Base-by-base conservation (phyloP, 2,797 vertebrate species). In the Smutsia temminckii region DNA sequence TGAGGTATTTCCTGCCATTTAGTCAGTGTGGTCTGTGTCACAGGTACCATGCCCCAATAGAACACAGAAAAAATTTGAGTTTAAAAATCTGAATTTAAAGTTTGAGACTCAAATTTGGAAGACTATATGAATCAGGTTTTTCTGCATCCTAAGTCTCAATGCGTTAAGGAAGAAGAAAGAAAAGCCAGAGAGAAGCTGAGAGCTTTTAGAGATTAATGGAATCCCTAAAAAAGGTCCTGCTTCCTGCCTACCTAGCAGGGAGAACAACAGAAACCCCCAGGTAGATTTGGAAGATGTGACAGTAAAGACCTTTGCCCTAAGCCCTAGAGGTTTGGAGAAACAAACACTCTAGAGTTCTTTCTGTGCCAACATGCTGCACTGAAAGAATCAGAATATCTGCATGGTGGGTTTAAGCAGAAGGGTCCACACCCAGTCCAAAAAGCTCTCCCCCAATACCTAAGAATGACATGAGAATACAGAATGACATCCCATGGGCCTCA, bases 81-180 rank as follows among this genome's bases (percentile, higher is more conserved):
- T 94, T 79, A 66, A 75, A 95, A 96, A 92, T 8, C 8, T 83
- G 29, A 97, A 89, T 64, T 75, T 68, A 92, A 59, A 72, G 64
- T 94, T 97, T 85, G 88, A 91, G 29, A 95, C 8, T 68, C 85
- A 88, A 88, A 71, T 68, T 37, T 87, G n/a, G 40, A 93, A 92
- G 80, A 81, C 23, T 85, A 80, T 34, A 77, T 53, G 14, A 3
- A 86, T 37, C 20, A 68, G 29, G 8, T 34, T 64, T 91, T 88
- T 89, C 49, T 42, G 10, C n/a, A 92, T 49, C 20, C 23, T 87
- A 94, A 89, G 32, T 89, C 69, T 92, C 80, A 90, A 29, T 8
- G 91, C 49, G 40, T 74, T 49, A 86, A 23, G 69, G n/a, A 95
- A 87, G 85, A 77, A 6, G 42, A 85, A 46, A 81, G 68, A 75